A percentile compares a stretch with the other conserved stretches of the same genome.
Conservation (phyloP, 23 tunicate species). For the Clavelina lepadiformis region DNA sequence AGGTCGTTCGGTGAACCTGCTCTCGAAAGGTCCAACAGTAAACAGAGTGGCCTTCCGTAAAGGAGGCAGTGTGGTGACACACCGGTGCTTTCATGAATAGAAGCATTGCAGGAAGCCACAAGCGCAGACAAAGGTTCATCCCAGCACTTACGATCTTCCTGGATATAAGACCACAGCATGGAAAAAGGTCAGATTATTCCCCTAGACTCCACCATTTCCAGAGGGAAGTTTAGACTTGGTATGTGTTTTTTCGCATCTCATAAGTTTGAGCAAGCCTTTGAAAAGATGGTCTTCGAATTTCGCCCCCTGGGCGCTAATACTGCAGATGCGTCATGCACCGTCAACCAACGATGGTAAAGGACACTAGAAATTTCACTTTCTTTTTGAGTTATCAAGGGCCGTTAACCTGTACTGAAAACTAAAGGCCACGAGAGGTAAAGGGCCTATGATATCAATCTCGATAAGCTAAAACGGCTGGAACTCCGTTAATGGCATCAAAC, state of each 20-base stretch:
- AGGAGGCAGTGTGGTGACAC: slow-evolving; percentile 3
- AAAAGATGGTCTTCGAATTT: background rate
- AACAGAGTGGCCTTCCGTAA: background rate
- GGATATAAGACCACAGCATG: background rate
- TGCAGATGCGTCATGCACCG: slow-evolving; percentile 21
- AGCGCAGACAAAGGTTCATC: background rate
- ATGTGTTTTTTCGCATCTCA: slow-evolving; percentile 4
- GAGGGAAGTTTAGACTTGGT: slow-evolving; percentile 3
- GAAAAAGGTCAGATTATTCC: no score
- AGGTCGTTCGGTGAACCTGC: background rate
- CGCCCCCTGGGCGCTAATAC: background rate
- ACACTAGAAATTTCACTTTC: background rate
- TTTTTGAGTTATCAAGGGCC: slow-evolving; percentile 10
- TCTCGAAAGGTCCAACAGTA: background rate
- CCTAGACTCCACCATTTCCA: slow-evolving; percentile 15
- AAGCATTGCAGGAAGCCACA: background rate
- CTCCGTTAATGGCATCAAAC: background rate
- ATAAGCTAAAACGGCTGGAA: background rate
- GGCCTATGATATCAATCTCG: slow-evolving; percentile 6
- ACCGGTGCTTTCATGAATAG: slow-evolving; percentile 2
- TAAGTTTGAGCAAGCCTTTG: background rate
- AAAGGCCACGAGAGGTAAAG: background rate
- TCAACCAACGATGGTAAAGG: slow-evolving; percentile 7
- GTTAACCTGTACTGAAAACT: background rate
- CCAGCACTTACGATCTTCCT: background rate